A percentile compares a stretch with the other conserved stretches of the same genome.
phyloP scores from a whole-genome alignment of 2,113 vertebrate species.

The Phasianus colchicus region DNA sequence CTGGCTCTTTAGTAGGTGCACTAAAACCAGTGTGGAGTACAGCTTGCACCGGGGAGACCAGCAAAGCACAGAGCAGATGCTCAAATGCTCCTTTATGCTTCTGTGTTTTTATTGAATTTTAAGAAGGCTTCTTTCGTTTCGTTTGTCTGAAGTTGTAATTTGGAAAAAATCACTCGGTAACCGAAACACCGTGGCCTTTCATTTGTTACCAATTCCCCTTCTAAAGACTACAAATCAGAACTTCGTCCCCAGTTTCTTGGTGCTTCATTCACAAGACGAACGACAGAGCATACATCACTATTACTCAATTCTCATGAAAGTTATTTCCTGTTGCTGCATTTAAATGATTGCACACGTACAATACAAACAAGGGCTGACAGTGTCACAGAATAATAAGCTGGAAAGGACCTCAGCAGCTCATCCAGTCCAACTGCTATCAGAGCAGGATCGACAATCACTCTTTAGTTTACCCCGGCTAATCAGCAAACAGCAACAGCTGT shows the following conservation, averaged over 20 bases:
- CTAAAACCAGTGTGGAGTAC: neutral
- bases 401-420: neutral
- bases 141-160: neutral
- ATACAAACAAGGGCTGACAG: neutral
- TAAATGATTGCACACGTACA: neutral
- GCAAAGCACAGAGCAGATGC: neutral
- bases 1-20: neutral
- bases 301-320: neutral
- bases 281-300: neutral
- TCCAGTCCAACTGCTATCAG: neutral
- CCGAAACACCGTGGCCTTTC: neutral
- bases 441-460: neutral
- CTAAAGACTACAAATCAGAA: neutral
- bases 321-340: neutral
- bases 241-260: neutral
- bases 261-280: neutral
- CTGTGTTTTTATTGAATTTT: neutral
- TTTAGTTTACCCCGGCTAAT: neutral
- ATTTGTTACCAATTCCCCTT: neutral
- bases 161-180: neutral
- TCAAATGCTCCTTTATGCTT: neutral
- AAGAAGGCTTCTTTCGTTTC: neutral
- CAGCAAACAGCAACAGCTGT: neutral
- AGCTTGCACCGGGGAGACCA: neutral
- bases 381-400: neutral